These are phyloP conservation scores for Anser brachyrhynchus DNA, from an alignment of 2,113 vertebrate genomes.

Conservation along the genomic window DNA sequence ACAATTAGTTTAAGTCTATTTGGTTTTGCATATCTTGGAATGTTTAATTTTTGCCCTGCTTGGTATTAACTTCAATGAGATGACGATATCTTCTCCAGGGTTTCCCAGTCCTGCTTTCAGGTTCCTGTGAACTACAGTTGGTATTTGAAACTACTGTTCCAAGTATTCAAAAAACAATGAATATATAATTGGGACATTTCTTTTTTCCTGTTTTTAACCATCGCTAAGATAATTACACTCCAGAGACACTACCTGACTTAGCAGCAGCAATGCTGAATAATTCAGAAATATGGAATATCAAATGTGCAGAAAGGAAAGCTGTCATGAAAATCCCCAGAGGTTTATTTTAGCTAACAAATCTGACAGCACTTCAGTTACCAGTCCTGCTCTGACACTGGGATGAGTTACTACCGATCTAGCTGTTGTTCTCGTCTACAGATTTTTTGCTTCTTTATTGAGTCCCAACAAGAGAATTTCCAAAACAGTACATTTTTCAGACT, in stretches of 20 bases:
- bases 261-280: conserved; percentile 26
- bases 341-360: not conserved
- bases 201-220: conserved; percentile 1
- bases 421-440: not conserved
- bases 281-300: not conserved
- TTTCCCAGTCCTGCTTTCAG: not conserved
- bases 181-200: not conserved
- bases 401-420: not conserved
- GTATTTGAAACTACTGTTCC: not conserved
- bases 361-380: not conserved
- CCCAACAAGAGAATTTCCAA: not conserved
- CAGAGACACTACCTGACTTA: not conserved
- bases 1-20: not conserved
- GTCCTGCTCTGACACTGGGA: not conserved
- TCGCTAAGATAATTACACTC: conserved; percentile 40
- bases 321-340: not conserved
- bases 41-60: not conserved
- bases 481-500: not conserved
- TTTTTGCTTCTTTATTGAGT: not conserved
- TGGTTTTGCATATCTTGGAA: not conserved
- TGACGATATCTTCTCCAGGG: not conserved
- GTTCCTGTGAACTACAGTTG: not conserved
- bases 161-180: conserved; percentile 7
- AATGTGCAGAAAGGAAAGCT: not conserved
- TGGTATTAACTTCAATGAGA: not conserved